Conservation (phyloP, 2,888 invertebrate species). For the Drosophila eohydei region DNA sequence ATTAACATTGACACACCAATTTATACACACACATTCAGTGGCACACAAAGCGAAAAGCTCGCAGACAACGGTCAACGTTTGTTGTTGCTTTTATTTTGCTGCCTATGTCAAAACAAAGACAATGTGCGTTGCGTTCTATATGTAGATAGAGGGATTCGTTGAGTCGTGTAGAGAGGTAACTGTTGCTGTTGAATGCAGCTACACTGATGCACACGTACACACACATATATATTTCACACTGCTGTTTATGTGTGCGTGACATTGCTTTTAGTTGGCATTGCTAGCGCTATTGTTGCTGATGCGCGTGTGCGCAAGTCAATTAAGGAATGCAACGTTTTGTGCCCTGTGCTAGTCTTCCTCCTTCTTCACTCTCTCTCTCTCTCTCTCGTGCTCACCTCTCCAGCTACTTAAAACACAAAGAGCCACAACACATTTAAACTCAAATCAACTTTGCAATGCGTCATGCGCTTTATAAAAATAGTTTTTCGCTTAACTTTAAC, state of each 20-base stretch:
- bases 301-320: slow-evolving; percentile 75
- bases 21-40: slow-evolving; percentile 10
- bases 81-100: slow-evolving; percentile 17
- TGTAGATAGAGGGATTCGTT: slow-evolving; percentile 16
- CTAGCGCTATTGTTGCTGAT: slow-evolving; percentile 36
- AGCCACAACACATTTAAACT: slow-evolving; percentile 17
- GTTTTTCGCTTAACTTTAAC: slow-evolving; percentile 58
- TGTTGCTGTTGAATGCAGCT: slow-evolving; percentile 21
- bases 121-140: slow-evolving; percentile 60
- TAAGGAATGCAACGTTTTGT: slow-evolving; percentile 65
- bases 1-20: slow-evolving; percentile 59
- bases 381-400: neutral
- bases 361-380: neutral
- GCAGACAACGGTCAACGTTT: slow-evolving; percentile 20
- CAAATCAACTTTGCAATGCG: slow-evolving; percentile 56
- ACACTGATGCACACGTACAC: neutral
- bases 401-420: slow-evolving; percentile 28
- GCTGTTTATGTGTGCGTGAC: slow-evolving; percentile 52
- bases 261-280: slow-evolving; percentile 54
- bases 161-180: slow-evolving; percentile 8
- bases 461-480: slow-evolving; percentile 60
- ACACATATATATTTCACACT: neutral
- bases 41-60: slow-evolving; percentile 20
- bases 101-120: slow-evolving; percentile 71
- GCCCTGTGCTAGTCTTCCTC: slow-evolving; percentile 13